Base-by-base conservation (phyloP, 1,140 invertebrate genomes). In the Aradophagus sp. region DNA sequence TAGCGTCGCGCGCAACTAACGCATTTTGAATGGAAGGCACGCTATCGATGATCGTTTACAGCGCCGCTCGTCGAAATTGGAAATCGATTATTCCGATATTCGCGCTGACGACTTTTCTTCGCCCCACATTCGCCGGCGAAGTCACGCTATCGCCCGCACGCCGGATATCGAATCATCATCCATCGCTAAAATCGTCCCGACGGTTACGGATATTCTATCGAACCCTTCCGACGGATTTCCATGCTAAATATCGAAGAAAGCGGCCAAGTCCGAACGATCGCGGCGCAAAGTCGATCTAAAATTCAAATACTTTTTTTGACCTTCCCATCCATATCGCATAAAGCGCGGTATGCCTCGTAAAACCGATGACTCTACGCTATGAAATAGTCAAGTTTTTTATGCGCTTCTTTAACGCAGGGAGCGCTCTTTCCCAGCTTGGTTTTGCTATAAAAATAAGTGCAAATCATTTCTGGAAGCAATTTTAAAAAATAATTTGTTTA, bases 21-120 rank as follows among this genome's bases (percentile, higher is more conserved):
- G 53, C 45, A 44, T 55, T 61, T 7, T 7, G 42, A 71, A 65
- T 65, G 55, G 59, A 42, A 59, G 45, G 39, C 48, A 48, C 59
- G 41, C 27, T 65, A 71, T 71, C 68, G 55, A 71, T 72, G 69
- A 66, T 53, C 61, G 61, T 66, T 71, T 65, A 59, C 59, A 66
- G 48, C 34, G 44, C 38, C 55, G 68, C 39, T 58, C 59, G 39
- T 32, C 29, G 48, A 31, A 72, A 66, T 72, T 58, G 69, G 41
- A 62, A 66, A 62, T 72, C 69, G 69, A 73, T 67, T 67, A 66
- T 73, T 73, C 69, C 62, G 58, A 66, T 67, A 62, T 62, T 62
- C 69, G 52, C 62, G 29, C 62, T 58, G 48, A 73, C 55, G 62
- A 65, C 53, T 65, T 62, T 59, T 61, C 50, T 73, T 61, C 50